Percentiles rank a stretch among this genome's conserved stretches.
Conservation (phyloP, 2,888 invertebrate species). For the Uropetala carovei region DNA sequence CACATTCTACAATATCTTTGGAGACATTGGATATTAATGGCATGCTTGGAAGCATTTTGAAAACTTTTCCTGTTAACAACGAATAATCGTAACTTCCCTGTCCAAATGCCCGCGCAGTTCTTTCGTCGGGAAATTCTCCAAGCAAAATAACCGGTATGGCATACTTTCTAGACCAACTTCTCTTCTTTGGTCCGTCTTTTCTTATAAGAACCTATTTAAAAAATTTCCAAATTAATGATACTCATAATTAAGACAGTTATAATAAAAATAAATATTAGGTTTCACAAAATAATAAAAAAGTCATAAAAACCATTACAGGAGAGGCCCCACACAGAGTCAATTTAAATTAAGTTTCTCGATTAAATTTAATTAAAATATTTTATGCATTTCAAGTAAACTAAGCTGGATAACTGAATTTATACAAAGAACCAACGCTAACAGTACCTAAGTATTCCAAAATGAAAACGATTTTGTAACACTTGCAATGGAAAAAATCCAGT, state of each 20-base stretch:
- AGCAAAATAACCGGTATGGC: conserved; percentile 47
- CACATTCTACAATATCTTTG: conserved; percentile 25
- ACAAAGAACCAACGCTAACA: no score
- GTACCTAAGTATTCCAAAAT: no score
- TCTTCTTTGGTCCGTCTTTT: neutral
- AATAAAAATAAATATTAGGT: neutral
- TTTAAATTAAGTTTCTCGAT: no score
- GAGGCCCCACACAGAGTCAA: no score
- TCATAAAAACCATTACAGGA: neutral
- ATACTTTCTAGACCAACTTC: neutral
- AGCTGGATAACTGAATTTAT: no score
- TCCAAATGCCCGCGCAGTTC: conserved; percentile 33
- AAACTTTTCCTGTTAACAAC: neutral
- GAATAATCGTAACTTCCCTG: conserved; percentile 24
- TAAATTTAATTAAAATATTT: no score
- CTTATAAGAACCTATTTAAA: neutral
- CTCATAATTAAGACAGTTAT: neutral
- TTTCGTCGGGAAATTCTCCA: conserved; percentile 44
- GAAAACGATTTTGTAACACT: no score
- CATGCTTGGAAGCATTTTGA: conserved; percentile 60
- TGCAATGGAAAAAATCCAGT: no score
- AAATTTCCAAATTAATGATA: neutral
- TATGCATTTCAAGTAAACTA: no score
- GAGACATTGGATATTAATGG: conserved; percentile 38
- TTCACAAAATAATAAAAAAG: neutral